Conservation (phyloP, 2,113 vertebrate genomes). For the Vulpes ferrilata region DNA sequence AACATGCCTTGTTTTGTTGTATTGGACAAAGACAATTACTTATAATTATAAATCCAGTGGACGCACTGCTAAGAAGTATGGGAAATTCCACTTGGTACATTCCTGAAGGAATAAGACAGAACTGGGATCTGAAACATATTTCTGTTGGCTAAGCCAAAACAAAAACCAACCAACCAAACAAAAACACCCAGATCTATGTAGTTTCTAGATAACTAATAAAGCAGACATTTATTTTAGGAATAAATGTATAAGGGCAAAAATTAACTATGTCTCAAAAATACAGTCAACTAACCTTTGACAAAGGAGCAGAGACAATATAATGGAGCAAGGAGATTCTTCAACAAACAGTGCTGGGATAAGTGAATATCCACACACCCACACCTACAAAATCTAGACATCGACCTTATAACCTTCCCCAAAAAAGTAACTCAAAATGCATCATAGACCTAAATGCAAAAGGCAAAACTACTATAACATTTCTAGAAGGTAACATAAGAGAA, state of each 20-base stretch:
- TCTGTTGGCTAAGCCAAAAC: background rate
- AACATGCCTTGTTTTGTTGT: background rate
- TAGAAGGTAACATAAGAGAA: background rate
- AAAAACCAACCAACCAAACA: background rate
- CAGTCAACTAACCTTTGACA: background rate
- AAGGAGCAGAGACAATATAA: background rate
- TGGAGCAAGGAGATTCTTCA: background rate
- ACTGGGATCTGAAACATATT: conserved; percentile 31
- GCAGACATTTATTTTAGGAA: background rate
- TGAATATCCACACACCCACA: background rate
- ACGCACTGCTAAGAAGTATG: conserved; percentile 22
- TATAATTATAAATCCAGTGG: background rate
- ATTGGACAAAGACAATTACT: conserved; percentile 24
- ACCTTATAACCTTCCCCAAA: background rate
- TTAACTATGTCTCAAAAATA: background rate
- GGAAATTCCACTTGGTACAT: background rate
- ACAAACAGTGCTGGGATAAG: background rate
- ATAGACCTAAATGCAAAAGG: background rate
- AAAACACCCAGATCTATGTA: background rate
- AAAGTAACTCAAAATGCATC: background rate
- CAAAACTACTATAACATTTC: background rate
- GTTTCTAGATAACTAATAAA: background rate
- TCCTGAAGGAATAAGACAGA: conserved; percentile 27
- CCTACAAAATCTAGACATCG: background rate
- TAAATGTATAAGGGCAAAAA: background rate